Evolutionary conservation across 2,797 vertebrate species (phyloP), one percentile per base, ranked within the genome.

Genomic region (Cyclopterus lumpus): DNA sequence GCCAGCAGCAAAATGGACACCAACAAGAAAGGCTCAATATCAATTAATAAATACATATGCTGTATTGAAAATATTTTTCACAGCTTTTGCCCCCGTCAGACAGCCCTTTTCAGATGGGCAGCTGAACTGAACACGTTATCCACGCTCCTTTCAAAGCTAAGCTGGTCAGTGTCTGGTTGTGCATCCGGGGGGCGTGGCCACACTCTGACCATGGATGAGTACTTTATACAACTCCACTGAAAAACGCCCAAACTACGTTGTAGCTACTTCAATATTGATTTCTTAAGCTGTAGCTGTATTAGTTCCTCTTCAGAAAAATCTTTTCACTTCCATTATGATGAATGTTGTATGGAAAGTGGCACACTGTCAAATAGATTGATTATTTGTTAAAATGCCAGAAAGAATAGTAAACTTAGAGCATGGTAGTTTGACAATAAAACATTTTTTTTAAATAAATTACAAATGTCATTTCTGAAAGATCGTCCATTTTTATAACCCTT

Each of bases 301-400:
- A 60, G 40, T 34, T 73, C 1, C 16, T 62, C 30, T 74, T 71
- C 67, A 62, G 26, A 51, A 53, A 46, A 70, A 57, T 58, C 7
- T 46, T 54, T 71, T 82, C 77, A 69, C 51, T 59, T 70, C 71
- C 24, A 34, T 46, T 72, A 54, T 48, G n/a, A 51, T 82, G 58
- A 71, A 73, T 80, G 73, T 71, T 83, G 62, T 77, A 66, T 38
- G 46, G 49, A 67, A 67, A 75, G 60, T 34, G 57, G 81, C 60
- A 80, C 58, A 75, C 73, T 84, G 75, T 83, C 77, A 83, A 74
- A 79, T 65, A 72, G 81, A 68, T 51, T 77, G 49, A 65, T 77
- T 80, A 34, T 87, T 77, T 71, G 58, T 84, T 62, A 67, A 80
- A 34, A 34, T 46, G 24, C 49, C 55, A 86, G 77, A 87, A 90